Conservation (phyloP, 2,113 vertebrate genomes). For the Alethe castanea region DNA sequence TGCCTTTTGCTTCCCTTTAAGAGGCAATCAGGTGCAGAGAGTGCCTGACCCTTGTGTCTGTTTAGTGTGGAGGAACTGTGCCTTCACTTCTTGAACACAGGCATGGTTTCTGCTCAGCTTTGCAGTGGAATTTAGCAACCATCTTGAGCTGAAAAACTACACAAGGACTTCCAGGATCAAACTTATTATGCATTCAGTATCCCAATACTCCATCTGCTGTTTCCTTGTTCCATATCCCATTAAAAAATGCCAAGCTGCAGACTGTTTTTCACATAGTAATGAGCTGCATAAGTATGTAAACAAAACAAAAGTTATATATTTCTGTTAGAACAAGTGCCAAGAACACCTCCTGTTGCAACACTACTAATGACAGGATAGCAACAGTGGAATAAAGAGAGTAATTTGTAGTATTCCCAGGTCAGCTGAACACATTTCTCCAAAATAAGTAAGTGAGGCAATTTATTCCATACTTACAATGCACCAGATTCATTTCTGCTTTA, state of each 20-base stretch:
- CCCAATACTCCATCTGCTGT: slow-evolving; percentile 56
- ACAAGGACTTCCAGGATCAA: slow-evolving; percentile 33
- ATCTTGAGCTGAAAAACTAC: slow-evolving; percentile 16
- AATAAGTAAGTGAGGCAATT: slow-evolving; percentile 29
- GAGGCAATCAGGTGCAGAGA: neutral
- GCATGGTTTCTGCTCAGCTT: neutral
- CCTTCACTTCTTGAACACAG: neutral
- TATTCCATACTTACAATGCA: neutral
- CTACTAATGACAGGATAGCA: slow-evolving; percentile 34
- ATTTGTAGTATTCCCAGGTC: slow-evolving; percentile 45
- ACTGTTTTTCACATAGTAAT: slow-evolving; percentile 62
- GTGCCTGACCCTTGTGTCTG: neutral
- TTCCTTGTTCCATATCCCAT: slow-evolving; percentile 45
- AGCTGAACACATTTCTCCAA: slow-evolving; percentile 32
- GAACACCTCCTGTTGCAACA: slow-evolving; percentile 44
- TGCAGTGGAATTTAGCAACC: neutral
- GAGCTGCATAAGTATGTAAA: slow-evolving; percentile 54
- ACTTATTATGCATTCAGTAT: slow-evolving; percentile 28
- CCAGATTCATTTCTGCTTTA: neutral
- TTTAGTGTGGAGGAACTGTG: neutral
- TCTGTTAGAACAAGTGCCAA: slow-evolving; percentile 40
- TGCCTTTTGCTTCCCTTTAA: neutral
- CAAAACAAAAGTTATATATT: slow-evolving; percentile 52
- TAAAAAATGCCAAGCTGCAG: slow-evolving; percentile 55
- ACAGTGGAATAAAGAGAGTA: slow-evolving; percentile 30